Evolutionary conservation across 2,113 vertebrate genomes (phyloP).

Genomic region (Hemicordylus capensis): DNA sequence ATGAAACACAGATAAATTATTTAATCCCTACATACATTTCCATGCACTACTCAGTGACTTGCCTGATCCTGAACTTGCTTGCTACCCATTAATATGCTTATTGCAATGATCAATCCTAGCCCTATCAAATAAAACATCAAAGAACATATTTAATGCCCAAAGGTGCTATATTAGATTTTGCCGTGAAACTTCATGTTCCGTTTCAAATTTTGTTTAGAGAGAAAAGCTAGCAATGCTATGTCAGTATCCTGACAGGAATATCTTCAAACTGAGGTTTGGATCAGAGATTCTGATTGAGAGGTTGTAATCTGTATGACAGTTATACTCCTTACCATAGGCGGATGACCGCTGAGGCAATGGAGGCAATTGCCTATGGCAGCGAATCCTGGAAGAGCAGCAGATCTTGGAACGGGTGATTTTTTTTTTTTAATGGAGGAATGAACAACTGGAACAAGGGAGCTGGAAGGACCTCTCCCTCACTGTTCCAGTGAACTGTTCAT

Average conservation of each 20-base stretch:
- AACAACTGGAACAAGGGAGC: too few species aligned
- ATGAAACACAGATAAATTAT: constrained; percentile 4
- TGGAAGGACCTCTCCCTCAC: too few species aligned
- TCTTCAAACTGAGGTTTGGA: not conserved
- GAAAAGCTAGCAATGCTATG: not conserved
- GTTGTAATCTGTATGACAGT: not conserved
- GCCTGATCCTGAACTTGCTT: not conserved
- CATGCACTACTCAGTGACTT: constrained; percentile 12
- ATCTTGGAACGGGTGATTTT: too few species aligned
- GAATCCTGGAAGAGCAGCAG: too few species aligned
- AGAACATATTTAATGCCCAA: not conserved
- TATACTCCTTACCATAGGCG: not conserved
- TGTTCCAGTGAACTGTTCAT: too few species aligned
- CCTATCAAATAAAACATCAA: not conserved
- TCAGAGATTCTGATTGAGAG: not conserved
- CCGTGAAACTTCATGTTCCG: not conserved
- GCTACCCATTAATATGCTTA: not conserved
- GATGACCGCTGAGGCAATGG: too few species aligned
- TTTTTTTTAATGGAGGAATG: too few species aligned
- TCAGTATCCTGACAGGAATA: too few species aligned
- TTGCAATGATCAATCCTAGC: not conserved
- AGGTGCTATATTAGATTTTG: not conserved
- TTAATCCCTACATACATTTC: constrained; percentile 11
- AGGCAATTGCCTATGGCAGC: too few species aligned
- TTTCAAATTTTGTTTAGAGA: not conserved